These are phyloP conservation scores for Muraenolepis orangiensis DNA, from an alignment of 2,797 vertebrate species.

Conservation along the genomic window DNA sequence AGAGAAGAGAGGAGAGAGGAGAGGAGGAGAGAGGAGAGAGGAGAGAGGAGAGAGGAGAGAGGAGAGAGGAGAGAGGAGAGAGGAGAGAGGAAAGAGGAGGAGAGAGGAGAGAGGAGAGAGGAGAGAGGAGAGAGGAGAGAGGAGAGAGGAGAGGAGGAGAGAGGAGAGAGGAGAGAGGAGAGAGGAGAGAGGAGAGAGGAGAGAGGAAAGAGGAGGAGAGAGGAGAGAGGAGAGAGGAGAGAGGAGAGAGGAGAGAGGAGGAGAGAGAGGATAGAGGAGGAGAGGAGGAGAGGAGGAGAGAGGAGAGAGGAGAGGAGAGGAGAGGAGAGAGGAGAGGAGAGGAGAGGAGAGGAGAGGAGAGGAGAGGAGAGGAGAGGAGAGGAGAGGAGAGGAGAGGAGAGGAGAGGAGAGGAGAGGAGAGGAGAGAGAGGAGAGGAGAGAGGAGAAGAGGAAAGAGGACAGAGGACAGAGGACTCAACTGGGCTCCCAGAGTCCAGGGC, in stretches of 20 bases:
- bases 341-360: conserved; percentile 58
- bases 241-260: conserved; percentile 50
- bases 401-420: conserved; percentile 53
- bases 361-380: conserved; percentile 53
- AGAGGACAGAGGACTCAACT: conserved; percentile 52
- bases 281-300: conserved; percentile 44
- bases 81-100: conserved; percentile 47
- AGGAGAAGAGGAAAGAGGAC: conserved; percentile 57
- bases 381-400: conserved; percentile 46
- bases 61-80: conserved; percentile 58
- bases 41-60: conserved; percentile 56
- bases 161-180: conserved; percentile 49
- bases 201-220: conserved; percentile 55
- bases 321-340: conserved; percentile 48
- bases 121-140: conserved; percentile 55
- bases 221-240: conserved; percentile 56
- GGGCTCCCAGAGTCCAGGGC: conserved; percentile 15
- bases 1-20: conserved; percentile 53
- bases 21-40: conserved; percentile 45
- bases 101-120: conserved; percentile 43
- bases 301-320: conserved; percentile 57
- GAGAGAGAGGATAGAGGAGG: too few species aligned
- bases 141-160: conserved; percentile 56
- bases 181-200: conserved; percentile 49
- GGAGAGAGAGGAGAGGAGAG: conserved; percentile 47